phyloP scores from a whole-genome alignment of 2,113 vertebrate genomes.

The Morone chrysops region DNA sequence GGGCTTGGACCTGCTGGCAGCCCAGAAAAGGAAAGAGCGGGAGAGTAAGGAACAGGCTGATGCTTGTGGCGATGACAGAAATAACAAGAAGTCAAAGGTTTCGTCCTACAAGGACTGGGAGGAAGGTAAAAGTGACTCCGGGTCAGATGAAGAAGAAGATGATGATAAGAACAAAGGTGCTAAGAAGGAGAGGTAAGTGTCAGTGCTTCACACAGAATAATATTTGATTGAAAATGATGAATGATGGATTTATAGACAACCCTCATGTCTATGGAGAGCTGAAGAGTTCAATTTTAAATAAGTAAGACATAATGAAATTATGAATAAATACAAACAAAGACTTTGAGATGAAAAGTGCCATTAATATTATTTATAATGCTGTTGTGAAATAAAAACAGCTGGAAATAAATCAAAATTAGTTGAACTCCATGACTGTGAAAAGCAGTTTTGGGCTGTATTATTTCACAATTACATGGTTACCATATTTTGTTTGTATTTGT shows the following conservation, averaged over 20 bases:
- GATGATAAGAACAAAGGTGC: slow-evolving; percentile 59
- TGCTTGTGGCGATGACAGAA: slow-evolving; percentile 69
- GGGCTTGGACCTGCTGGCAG: slow-evolving; percentile 94
- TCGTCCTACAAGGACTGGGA: slow-evolving; percentile 94
- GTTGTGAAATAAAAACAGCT: too few relatives aligned
- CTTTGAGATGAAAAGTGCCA: background rate
- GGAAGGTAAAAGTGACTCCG: slow-evolving; percentile 88
- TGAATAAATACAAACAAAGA: background rate
- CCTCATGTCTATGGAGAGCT: background rate
- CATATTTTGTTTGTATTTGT: background rate
- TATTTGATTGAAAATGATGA: background rate
- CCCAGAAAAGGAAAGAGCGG: slow-evolving; percentile 93
- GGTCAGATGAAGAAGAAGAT: slow-evolving; percentile 85
- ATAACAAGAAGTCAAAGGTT: slow-evolving; percentile 87
- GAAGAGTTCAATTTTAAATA: background rate
- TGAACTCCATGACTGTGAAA: background rate
- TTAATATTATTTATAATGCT: too few relatives aligned
- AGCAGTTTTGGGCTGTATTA: background rate
- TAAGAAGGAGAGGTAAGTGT: slow-evolving; percentile 89
- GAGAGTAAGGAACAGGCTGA: slow-evolving; percentile 87
- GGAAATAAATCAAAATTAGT: too few relatives aligned
- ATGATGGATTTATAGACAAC: background rate
- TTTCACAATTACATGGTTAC: background rate
- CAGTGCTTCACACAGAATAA: background rate
- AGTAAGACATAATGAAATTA: background rate